Evolutionary conservation across 2,888 invertebrate species (phyloP).

Genomic region (Cephalotes varians): DNA sequence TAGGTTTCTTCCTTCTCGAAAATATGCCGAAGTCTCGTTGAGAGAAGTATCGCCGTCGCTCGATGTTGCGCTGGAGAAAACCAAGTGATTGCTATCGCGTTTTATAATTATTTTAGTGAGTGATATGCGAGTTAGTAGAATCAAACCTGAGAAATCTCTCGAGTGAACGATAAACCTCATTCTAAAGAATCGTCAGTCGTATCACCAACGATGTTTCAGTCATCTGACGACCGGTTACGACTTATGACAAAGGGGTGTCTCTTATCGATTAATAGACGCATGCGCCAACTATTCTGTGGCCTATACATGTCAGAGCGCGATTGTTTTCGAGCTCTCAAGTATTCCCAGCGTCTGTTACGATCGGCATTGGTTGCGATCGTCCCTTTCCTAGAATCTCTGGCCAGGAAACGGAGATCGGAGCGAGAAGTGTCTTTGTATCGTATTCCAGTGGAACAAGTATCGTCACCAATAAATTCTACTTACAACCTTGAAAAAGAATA

Average conservation of each 20-base stretch:
- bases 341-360: neutral
- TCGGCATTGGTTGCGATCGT: neutral
- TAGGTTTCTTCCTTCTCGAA: constrained; percentile 30
- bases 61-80: constrained; percentile 7
- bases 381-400: neutral
- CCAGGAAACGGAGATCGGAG: neutral
- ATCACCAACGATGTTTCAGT: neutral
- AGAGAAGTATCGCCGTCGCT: neutral
- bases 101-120: neutral
- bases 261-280: constrained; percentile 50
- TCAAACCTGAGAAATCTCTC: neutral
- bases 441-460: neutral
- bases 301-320: constrained; percentile 25
- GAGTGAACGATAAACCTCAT: neutral
- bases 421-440: neutral
- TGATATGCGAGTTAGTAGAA: neutral
- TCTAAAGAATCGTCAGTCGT: neutral
- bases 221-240: neutral
- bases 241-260: neutral
- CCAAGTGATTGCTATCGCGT: neutral
- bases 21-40: constrained; percentile 16
- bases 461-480: neutral
- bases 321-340: constrained; percentile 47
- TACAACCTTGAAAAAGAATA: neutral
- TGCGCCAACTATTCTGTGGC: constrained; percentile 25